Conservation (phyloP, 2,888 invertebrate species). For the Volucella bombylans region DNA sequence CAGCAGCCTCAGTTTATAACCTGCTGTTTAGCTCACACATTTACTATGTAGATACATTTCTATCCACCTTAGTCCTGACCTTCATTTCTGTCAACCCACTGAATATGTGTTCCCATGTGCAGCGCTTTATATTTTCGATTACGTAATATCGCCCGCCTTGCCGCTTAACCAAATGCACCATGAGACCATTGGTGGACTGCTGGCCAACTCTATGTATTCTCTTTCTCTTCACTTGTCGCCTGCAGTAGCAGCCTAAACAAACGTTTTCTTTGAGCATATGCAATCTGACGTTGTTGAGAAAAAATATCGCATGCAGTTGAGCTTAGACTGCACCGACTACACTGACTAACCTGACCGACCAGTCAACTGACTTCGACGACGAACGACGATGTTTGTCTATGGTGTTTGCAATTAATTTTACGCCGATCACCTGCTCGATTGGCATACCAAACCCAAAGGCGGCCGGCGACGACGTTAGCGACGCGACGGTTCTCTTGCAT, state of each 20-base stretch:
- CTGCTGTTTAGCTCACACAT: slow-evolving; percentile 24
- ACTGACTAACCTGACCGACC: slow-evolving; percentile 46
- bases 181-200: slow-evolving; percentile 29
- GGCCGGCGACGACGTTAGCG: slow-evolving; percentile 2
- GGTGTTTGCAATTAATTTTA: slow-evolving; percentile 74
- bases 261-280: slow-evolving; percentile 28
- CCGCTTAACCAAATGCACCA: slow-evolving; percentile 56
- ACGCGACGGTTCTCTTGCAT: not conserved
- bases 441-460: slow-evolving; percentile 60
- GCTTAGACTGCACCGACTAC: not conserved
- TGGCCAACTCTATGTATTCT: slow-evolving; percentile 22
- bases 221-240: slow-evolving; percentile 10
- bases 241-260: slow-evolving; percentile 51
- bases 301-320: slow-evolving; percentile 56
- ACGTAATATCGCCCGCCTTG: slow-evolving; percentile 67
- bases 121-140: slow-evolving; percentile 58
- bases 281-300: slow-evolving; percentile 48
- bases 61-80: slow-evolving; percentile 74
- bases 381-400: slow-evolving; percentile 66
- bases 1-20: slow-evolving; percentile 33
- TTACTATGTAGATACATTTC: slow-evolving; percentile 46
- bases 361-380: slow-evolving; percentile 35
- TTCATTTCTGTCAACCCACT: slow-evolving; percentile 74
- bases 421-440: slow-evolving; percentile 74
- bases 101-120: slow-evolving; percentile 70